Evolutionary conservation across 2,113 vertebrate genomes (phyloP).

Genomic region (Tiliqua scincoides): DNA sequence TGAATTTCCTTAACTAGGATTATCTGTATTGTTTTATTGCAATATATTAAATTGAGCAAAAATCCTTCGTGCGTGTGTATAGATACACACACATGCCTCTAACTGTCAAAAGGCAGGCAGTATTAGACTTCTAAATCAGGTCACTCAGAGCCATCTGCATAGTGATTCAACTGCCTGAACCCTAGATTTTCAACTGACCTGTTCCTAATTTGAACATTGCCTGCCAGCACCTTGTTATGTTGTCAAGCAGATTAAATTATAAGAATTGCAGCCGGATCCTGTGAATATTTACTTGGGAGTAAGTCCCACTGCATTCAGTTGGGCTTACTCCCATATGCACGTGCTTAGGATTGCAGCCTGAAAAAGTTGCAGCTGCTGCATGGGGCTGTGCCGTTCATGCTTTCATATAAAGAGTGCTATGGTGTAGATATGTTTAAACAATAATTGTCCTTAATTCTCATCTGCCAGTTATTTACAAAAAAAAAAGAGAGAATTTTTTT

Average conservation of each 20-base stretch:
- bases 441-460: neutral
- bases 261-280: neutral
- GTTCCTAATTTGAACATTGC: conserved; percentile 11
- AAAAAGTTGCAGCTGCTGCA: neutral
- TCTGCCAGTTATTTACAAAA: neutral
- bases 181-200: conserved; percentile 14
- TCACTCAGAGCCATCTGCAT: conserved; percentile 24
- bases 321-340: no score
- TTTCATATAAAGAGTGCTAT: neutral
- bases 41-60: neutral
- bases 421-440: neutral
- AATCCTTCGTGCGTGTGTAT: neutral
- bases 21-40: conserved; percentile 3
- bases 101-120: conserved; percentile 18
- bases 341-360: no score
- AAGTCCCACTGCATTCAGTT: no score
- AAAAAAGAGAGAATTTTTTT: neutral
- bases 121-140: conserved; percentile 26
- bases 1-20: conserved; percentile 3
- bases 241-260: conserved; percentile 8
- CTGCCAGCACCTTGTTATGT: conserved; percentile 13
- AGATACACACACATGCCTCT: neutral
- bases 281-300: no score
- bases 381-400: neutral
- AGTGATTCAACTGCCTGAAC: conserved; percentile 21